Percentiles rank a stretch among this genome's conserved stretches.
Conservation (phyloP, 2,888 invertebrate genomes). For the Harpalus rufipes region DNA sequence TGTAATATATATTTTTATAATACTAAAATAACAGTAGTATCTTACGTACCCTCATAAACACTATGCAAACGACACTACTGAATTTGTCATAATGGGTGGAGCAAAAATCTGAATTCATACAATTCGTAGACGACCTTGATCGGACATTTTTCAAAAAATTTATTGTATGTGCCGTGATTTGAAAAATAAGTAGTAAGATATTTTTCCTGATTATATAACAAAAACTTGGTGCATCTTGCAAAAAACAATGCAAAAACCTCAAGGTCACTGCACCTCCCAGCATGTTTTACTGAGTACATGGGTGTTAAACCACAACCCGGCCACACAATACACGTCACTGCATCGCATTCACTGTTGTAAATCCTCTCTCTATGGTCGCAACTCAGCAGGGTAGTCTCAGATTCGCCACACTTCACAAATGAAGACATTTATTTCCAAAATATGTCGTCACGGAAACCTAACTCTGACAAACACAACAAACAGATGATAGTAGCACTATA, state of each 20-base stretch:
- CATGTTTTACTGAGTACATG: constrained; percentile 21
- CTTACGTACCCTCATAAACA: no score
- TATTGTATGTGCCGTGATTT: no score
- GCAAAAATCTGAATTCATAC: no score
- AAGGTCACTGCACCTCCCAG: constrained; percentile 31
- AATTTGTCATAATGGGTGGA: no score
- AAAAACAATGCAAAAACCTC: constrained; percentile 9
- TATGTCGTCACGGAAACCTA: constrained; percentile 70
- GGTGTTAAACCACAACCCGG: constrained; percentile 62
- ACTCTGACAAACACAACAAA: constrained; percentile 69
- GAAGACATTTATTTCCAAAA: constrained; percentile 70
- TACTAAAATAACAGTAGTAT: no score
- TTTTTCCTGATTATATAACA: constrained; percentile 9
- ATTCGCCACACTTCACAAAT: constrained; percentile 66
- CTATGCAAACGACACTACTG: no score
- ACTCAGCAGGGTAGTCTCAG: constrained; percentile 41
- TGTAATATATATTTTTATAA: no score
- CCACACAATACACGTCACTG: constrained; percentile 57
- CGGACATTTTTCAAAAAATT: no score
- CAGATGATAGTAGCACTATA: constrained; percentile 6
- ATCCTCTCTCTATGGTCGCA: constrained; percentile 51
- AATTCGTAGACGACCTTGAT: no score
- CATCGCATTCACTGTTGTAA: constrained; percentile 28
- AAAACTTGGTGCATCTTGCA: background rate
- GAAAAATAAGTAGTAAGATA: no score